Evolutionary conservation across 1,140 invertebrate species (phyloP), one percentile per base, ranked within the genome.

Genomic region (Bathynomus jamesi): DNA sequence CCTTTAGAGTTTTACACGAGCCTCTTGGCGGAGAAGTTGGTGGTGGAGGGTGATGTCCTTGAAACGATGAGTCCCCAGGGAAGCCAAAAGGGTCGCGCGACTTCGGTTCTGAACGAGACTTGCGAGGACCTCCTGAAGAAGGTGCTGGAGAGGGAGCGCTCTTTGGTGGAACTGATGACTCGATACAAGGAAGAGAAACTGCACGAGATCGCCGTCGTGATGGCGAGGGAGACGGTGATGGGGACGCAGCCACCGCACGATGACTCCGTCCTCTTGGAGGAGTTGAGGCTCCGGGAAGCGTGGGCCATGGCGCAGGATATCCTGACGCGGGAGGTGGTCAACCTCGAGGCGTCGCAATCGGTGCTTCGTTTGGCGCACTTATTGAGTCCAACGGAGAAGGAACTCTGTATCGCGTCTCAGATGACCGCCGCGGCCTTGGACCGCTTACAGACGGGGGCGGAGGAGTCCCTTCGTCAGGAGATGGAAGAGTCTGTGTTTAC

Each of bases 311-410:
- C 89, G 2, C 86, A 88, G 72, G 87, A 91, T 78, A 86, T 87
- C 0, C 86, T 90, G 3, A 46, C 67, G 25, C 85, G 87, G 24
- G 89, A 90, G 79, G 81, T 91, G 1, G 87, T 90, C 13, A 88
- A 89, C 77, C 86, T 87, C 0, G 89, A 91, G 81, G 88, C 91
- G 68, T 86, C 88, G 17, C 88, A 90, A 72, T 87, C 90, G 3
- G 85, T 91, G 73, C 83, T 85, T 67, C 84, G 87, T 21, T 88
- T 87, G 74, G 87, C 87, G 8, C 87, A 88, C 60, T 68, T 77
- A 13, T 27, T 77, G 8, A 32, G 61, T 32, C 29, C 72, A 46
- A n/a, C 71, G 21, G 31, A 40, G 2, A 21, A 25, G 11, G 40
- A 53, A 17, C 21, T 53, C 40, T 53, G 40, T 53, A 25, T 63